phyloP scores from a whole-genome alignment of 2,113 vertebrate genomes.

The Pheucticus melanocephalus region DNA sequence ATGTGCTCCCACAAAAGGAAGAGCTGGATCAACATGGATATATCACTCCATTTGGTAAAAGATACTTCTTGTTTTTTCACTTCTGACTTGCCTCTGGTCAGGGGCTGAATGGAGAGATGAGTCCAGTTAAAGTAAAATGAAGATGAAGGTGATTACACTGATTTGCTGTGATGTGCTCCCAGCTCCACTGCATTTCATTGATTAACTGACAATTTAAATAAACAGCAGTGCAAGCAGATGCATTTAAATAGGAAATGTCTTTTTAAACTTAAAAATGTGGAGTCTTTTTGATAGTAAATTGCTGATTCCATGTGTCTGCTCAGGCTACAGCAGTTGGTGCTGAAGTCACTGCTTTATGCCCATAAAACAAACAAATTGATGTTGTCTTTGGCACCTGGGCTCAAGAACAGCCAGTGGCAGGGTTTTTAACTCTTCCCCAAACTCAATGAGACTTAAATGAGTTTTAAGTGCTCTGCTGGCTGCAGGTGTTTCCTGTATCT shows the following conservation, averaged over 20 bases:
- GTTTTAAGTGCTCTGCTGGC: conserved; percentile 20
- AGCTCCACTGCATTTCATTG: neutral
- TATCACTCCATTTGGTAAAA: neutral
- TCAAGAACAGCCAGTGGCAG: neutral
- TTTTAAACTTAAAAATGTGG: neutral
- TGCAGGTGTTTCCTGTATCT: conserved; percentile 28
- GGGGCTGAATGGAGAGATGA: neutral
- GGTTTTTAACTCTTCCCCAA: neutral
- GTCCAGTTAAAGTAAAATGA: neutral
- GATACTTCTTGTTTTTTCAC: neutral
- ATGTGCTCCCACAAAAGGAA: neutral
- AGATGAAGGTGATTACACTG: neutral
- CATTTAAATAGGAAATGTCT: neutral
- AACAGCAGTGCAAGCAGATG: neutral
- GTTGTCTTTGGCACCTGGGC: neutral
- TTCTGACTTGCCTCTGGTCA: neutral
- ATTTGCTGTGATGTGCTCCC: neutral
- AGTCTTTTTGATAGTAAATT: neutral
- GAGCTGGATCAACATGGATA: neutral
- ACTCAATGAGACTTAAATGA: neutral
- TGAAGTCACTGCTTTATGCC: neutral
- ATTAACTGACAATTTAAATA: conserved; percentile 4
- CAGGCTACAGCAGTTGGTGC: neutral
- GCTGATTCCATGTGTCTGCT: neutral
- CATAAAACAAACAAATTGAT: neutral